Evolutionary conservation across 2,888 invertebrate species (phyloP), one percentile per base, ranked within the genome.

Genomic region (Harpalus rubripes): DNA sequence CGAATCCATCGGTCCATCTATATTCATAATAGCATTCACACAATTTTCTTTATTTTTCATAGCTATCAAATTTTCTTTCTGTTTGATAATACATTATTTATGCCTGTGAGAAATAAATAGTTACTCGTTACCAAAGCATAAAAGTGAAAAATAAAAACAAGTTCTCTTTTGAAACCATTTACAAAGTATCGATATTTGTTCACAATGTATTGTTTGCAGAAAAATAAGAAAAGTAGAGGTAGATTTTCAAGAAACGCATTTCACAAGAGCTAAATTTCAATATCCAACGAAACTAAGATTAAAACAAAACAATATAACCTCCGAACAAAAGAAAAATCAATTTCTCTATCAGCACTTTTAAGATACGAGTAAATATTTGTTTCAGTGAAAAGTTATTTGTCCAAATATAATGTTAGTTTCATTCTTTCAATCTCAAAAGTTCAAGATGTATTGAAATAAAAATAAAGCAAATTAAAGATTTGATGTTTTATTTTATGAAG

Each of bases 311-410:
- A 63, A 63, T 12, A 22, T 12, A 22, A 18, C 15, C 59, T 7
- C 18, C 26, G 22, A 26, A 10, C 63, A 63, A 18, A 59, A 16
- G 59, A 59, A 59, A 59, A 32, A 32, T 32, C 18, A 15, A 59
- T 18, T 59, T 59, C 59, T 16, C 59, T 18, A 59, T 59, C 59
- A 16, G 59, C 58, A 59, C 59, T 59, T 59, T 8, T 2, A 8
- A 59, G 16, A 59, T 18, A 18, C n/a, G n/a, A n/a, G n/a, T n/a
- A 59, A 59, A 18, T 52, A 52, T 52, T 52, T 52, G 44, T 52
- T 52, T 52, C 44, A 12, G 0, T 52, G 44, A 52, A 52, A 52
- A 52, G 44, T 52, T 52, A 10, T 52, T 52, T 52, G 7, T 0
- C 44, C 10, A 52, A 52, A 52, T 52, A 52, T 52, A 12, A 52